phyloP scores from a whole-genome alignment of 2,113 vertebrate genomes.

The Ramphastos sulfuratus region DNA sequence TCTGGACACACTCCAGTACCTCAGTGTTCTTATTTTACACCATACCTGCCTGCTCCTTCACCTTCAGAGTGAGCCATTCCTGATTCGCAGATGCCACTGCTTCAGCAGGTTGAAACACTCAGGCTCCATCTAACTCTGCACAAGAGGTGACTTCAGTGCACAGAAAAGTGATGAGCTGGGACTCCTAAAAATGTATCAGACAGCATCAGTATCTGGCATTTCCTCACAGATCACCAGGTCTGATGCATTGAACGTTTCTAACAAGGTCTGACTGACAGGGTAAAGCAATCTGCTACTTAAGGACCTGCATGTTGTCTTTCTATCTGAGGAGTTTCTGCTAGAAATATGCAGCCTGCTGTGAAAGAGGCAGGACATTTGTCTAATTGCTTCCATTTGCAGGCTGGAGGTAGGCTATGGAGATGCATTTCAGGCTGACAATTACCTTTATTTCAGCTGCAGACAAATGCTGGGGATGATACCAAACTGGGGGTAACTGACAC shows the following conservation, averaged over 20 bases:
- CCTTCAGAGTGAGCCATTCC: not conserved
- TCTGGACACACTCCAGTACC: too few species aligned
- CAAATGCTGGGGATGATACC: not conserved
- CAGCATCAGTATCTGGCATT: not conserved
- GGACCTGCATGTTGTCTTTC: not conserved
- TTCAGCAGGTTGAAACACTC: not conserved
- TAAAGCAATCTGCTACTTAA: not conserved
- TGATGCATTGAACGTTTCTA: not conserved
- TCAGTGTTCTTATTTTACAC: not conserved
- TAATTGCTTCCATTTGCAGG: conserved; percentile 29
- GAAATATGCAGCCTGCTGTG: not conserved
- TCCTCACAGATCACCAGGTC: not conserved
- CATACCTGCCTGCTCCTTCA: not conserved
- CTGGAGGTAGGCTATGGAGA: not conserved
- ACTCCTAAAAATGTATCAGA: not conserved
- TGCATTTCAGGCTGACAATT: conserved; percentile 36
- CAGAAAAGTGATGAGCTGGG: not conserved
- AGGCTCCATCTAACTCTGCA: not conserved
- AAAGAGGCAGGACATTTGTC: not conserved
- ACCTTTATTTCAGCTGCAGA: not conserved
- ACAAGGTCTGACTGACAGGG: not conserved
- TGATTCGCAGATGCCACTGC: not conserved
- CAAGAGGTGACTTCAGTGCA: not conserved
- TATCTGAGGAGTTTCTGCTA: not conserved
- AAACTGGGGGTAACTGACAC: too few species aligned